phyloP scores from a whole-genome alignment of 2,113 vertebrate species.

The Lutjanus erythropterus region DNA sequence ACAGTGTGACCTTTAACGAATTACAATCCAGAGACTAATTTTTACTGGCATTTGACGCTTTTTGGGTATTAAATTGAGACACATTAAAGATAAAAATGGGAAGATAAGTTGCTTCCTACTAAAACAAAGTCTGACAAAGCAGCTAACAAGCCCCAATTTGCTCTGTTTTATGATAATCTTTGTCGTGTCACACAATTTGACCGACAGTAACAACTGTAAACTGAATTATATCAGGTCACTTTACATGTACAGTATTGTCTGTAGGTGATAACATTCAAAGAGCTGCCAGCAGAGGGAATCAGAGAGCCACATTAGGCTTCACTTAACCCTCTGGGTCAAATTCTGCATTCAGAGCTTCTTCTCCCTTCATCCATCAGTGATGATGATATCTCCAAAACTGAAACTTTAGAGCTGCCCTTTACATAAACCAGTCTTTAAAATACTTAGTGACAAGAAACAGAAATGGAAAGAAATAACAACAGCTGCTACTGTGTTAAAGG shows the following conservation, averaged over 20 bases:
- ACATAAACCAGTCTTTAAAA: slow-evolving; percentile 8
- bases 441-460: background rate
- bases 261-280: background rate
- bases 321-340: background rate
- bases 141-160: background rate
- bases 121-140: background rate
- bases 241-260: background rate
- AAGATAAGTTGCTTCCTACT: background rate
- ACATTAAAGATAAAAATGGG: background rate
- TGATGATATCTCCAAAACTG: background rate
- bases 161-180: slow-evolving; percentile 11
- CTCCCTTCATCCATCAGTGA: slow-evolving; percentile 6
- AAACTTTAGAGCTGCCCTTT: background rate
- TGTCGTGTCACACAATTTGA: background rate
- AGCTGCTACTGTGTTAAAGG: background rate
- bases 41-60: slow-evolving; percentile 6
- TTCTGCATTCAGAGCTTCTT: background rate
- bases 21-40: slow-evolving; percentile 10
- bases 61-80: slow-evolving; percentile 14
- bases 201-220: background rate
- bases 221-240: background rate
- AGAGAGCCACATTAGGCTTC: slow-evolving; percentile 38
- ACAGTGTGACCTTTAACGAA: slow-evolving; percentile 45
- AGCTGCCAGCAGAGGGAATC: slow-evolving; percentile 64
- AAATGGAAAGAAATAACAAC: slow-evolving; percentile 1